These are phyloP conservation scores for Tachysurus vachellii DNA, from an alignment of 2,113 vertebrate genomes.

Conservation along the genomic window DNA sequence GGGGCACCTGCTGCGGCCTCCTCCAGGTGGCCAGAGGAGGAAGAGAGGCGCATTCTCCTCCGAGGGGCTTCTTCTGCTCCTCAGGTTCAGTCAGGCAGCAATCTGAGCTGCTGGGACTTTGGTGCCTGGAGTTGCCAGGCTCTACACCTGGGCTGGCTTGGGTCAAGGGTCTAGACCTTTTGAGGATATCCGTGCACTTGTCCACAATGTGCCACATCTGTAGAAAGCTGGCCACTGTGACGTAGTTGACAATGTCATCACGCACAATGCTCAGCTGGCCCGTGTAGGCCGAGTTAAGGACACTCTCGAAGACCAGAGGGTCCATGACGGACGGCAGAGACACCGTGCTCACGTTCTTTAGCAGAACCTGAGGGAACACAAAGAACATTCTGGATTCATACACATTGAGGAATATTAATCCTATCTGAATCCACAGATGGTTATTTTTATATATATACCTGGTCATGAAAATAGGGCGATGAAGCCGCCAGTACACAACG, in stretches of 20 bases:
- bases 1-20: conserved; percentile 35
- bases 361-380: conserved; percentile 76
- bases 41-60: conserved; percentile 19
- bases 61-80: conserved; percentile 33
- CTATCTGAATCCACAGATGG: neutral
- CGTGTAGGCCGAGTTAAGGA: conserved; percentile 87
- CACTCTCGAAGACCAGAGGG: conserved; percentile 86
- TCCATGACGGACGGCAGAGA: conserved; percentile 88
- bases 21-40: conserved; percentile 44
- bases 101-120: conserved; percentile 89
- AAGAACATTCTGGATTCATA: neutral
- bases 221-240: conserved; percentile 90
- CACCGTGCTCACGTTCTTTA: conserved; percentile 89
- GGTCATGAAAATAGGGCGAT: conserved; percentile 84
- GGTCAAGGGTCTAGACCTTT: conserved; percentile 39
- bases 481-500: conserved; percentile 81
- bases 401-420: neutral
- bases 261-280: conserved; percentile 84
- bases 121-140: conserved; percentile 73
- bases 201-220: conserved; percentile 99
- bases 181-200: conserved; percentile 90
- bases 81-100: conserved; percentile 66
- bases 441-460: conserved; percentile 60
- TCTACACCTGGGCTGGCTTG: conserved; percentile 33
- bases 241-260: conserved; percentile 89